Conservation (phyloP, 2,113 vertebrate species). For the Semnopithecus entellus region DNA sequence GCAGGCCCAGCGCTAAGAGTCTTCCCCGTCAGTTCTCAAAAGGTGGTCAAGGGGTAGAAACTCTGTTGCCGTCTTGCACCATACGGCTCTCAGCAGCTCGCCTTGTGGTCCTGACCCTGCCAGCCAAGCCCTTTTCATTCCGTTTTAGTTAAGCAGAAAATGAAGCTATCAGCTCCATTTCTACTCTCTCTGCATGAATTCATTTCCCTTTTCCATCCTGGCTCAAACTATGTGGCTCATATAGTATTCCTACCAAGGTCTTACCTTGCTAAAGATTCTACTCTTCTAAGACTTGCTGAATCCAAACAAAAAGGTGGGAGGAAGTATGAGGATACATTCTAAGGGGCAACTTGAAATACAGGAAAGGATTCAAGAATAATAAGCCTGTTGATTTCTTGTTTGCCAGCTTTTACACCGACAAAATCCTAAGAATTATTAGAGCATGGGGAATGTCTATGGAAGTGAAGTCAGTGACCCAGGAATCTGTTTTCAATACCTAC, state of each 20-base stretch:
- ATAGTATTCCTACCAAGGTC: conserved; percentile 78
- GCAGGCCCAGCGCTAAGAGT: not conserved
- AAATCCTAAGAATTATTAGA: not conserved
- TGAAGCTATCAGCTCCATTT: conserved; percentile 67
- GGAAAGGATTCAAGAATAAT: conserved; percentile 27
- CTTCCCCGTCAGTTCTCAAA: not conserved
- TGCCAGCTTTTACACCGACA: conserved; percentile 55
- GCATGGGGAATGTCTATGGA: not conserved
- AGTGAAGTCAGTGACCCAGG: not conserved
- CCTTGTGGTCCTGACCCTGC: not conserved
- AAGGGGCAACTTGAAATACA: conserved; percentile 58
- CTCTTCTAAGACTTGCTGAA: conserved; percentile 62
- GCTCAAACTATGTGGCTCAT: conserved; percentile 78
- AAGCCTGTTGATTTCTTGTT: conserved; percentile 47
- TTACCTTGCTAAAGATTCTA: conserved; percentile 72
- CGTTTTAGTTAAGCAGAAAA: conserved; percentile 60
- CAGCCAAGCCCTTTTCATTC: not conserved
- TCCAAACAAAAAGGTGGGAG: conserved; percentile 53
- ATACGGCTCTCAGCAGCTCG: not conserved
- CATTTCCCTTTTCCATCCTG: conserved; percentile 81
- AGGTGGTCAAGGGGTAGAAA: not conserved
- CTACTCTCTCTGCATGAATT: conserved; percentile 77
- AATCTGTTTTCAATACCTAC: not conserved
- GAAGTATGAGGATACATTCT: conserved; percentile 45
- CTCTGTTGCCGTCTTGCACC: not conserved